Base-by-base conservation (phyloP, 30 jellyfish, hydroid and myxozoan genomes). In the Turritopsis dohrnii region DNA sequence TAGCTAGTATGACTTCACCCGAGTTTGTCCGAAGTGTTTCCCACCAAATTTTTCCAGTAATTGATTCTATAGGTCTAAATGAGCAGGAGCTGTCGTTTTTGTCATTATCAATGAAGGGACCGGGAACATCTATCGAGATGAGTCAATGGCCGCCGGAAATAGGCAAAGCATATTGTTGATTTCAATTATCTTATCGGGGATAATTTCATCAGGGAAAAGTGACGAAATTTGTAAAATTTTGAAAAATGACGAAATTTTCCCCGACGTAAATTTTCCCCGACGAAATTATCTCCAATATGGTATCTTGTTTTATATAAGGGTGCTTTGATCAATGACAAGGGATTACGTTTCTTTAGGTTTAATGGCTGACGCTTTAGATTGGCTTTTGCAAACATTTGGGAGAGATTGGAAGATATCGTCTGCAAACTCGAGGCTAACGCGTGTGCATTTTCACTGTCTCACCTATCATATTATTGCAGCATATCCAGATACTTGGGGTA, bases 101-200 rank as follows among this genome's bases (percentile, higher is more conserved):
- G 65, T 79, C 97, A 13, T 82, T 75, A 16, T 82, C 97, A 29
- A 81, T 90, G 30, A 79, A 77, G 26, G 97, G 97, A 1, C 97
- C 97, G 8, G 95, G 89, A 60, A 72, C 66, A 8, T 71, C 86
- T 3, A 89, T 85, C 25, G 97, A 90, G 26, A 73, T 90, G 76
- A 80, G 89, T 13, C 97, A 90, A 54, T 85, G 97, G 95, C 97
- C 97, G 24, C 97, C 97, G 17, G 97, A 90, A 90, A 90, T 90
- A 22, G 97, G 97, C n/a, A n/a, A n/a, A n/a, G n/a, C n/a, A n/a
- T n/a, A n/a, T n/a, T n/a, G n/a, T n/a, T n/a, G n/a, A n/a, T n/a
- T n/a, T n/a, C n/a, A n/a, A n/a, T n/a, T n/a, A n/a, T n/a, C n/a
- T n/a, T n/a, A n/a, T n/a, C n/a, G n/a, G n/a, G n/a, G n/a, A n/a